Evolutionary conservation across 2,888 invertebrate genomes (phyloP), one percentile per base, ranked within the genome.

Genomic region (Drosophila quinaria): DNA sequence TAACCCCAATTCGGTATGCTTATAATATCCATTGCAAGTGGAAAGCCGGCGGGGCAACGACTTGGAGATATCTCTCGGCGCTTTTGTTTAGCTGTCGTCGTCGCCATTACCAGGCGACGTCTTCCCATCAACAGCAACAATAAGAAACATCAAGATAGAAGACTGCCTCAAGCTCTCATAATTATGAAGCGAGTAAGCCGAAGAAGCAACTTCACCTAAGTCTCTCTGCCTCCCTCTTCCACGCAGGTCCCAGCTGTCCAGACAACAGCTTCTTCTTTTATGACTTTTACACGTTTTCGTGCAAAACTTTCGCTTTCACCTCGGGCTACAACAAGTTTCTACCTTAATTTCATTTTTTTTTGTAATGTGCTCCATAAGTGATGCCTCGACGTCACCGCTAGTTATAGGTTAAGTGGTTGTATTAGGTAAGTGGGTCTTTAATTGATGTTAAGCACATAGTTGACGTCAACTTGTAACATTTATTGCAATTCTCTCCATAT

Each of bases 61-160:
- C 44, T 55, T 4, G 13, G 44, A 52, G 63, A 75, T 81, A 76
- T 73, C 84, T 88, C 67, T 86, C 81, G 67, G 60, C 75, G 70
- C 89, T 69, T 88, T 89, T 87, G 89, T 80, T 83, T 67, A 66
- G 89, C 84, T 84, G 89, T 84, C 83, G 83, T 74, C 83, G 82
- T 55, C 59, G 78, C 74, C 69, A 78, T 78, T 78, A 78, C 68
- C 64, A 54, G 49, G 58, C 55, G 54, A 77, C 62, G 78, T 71
- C 78, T 65, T 55, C 47, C 47, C 75, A 73, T 9, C 61, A 67
- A n/a, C 58, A 65, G 17, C 64, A 59, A 35, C 58, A 68, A 49
- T 72, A 80, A 67, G 55, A 67, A 66, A 63, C 69, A 80, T 82
- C 66, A 70, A 80, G 88, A 86, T 79, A 75, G 70, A 74, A 62